These are phyloP conservation scores for Sphenopsis melanotis DNA, from an alignment of 2,797 vertebrate species.

Conservation along the genomic window DNA sequence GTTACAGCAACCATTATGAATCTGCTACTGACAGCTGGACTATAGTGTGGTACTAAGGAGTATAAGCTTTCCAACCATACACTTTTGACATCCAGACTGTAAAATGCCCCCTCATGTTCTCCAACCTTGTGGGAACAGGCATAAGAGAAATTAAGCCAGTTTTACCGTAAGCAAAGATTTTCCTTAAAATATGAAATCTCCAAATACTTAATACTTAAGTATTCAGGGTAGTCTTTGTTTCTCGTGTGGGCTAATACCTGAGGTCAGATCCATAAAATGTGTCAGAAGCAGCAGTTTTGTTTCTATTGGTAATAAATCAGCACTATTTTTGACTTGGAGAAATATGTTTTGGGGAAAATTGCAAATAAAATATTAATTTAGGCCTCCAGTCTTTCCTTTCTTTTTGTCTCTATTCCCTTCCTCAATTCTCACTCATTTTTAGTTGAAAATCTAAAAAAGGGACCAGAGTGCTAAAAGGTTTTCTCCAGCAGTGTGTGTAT, in stretches of 20 bases:
- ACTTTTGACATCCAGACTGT: background rate
- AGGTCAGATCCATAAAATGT: background rate
- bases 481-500: conserved; percentile 33
- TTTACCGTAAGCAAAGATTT: background rate
- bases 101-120: background rate
- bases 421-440: background rate
- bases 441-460: background rate
- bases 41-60: background rate
- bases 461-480: conserved; percentile 38
- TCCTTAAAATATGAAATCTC: background rate
- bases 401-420: background rate
- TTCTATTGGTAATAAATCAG: background rate
- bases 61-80: background rate
- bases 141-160: background rate
- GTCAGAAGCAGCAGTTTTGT: background rate
- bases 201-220: background rate
- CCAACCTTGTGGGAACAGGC: background rate
- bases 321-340: background rate
- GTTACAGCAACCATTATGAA: background rate
- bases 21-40: background rate
- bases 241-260: no score
- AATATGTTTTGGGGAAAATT: background rate
- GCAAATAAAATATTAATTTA: background rate
- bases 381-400: background rate
- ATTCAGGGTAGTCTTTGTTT: background rate